These are phyloP conservation scores for Festucalex cinctus DNA, from an alignment of 2,113 vertebrate species.

Conservation along the genomic window DNA sequence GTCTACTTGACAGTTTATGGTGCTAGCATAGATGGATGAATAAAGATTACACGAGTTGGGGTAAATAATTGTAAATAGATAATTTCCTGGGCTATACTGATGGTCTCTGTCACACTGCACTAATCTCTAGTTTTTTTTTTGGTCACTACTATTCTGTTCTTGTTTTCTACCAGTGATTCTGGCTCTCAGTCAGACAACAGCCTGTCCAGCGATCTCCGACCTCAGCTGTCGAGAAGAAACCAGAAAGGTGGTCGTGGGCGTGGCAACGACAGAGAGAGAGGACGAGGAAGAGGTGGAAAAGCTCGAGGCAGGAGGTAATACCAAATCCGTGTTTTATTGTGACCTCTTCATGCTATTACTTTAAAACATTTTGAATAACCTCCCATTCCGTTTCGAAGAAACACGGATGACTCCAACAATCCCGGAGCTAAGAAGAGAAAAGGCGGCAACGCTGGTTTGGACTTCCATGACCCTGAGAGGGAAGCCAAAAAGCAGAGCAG, in stretches of 20 bases:
- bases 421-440: constrained; percentile 75
- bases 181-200: constrained; percentile 78
- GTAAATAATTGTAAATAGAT: background rate
- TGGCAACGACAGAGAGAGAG: constrained; percentile 67
- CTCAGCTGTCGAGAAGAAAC: constrained; percentile 64
- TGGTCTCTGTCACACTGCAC: background rate
- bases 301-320: constrained; percentile 70
- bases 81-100: no score
- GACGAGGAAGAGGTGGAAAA: constrained; percentile 73
- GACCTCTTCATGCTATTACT: background rate
- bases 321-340: background rate
- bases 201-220: constrained; percentile 72
- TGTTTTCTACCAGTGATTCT: constrained; percentile 62
- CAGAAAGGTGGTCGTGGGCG: constrained; percentile 72
- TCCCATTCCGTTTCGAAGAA: constrained; percentile 37
- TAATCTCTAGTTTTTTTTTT: background rate
- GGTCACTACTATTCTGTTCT: background rate
- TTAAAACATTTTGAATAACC: background rate
- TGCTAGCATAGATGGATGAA: background rate
- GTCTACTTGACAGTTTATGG: no score
- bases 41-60: background rate
- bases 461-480: constrained; percentile 84
- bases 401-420: constrained; percentile 64
- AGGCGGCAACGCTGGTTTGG: constrained; percentile 74
- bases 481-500: constrained; percentile 88